Evolutionary conservation across 2,113 vertebrate genomes (phyloP), one percentile per base, ranked within the genome.

Genomic region (Corydoras maculifer): DNA sequence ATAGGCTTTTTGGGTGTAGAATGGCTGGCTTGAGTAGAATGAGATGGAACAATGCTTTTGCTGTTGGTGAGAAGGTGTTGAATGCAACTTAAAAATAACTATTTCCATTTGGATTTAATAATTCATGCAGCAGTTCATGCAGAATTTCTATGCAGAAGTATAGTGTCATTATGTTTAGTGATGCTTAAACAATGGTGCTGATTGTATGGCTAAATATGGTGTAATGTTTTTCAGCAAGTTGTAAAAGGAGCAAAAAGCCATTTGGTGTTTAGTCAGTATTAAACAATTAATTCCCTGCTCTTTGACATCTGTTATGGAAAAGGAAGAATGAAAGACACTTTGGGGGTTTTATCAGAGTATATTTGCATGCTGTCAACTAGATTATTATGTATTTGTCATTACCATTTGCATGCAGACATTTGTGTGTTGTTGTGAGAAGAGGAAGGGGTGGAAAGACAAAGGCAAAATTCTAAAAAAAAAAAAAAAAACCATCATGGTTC

Each of bases 381-480:
- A 35, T 54, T 14, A 49, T 63, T 14, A 13, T 32, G 5, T 61
- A 55, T 61, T 63, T 15, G 60, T 43, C 10, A 53, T 71, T 70
- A 6, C 18, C 8, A 61, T 75, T 51, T 65, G 29, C 58, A n/a
- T 54, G 58, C 62, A 70, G 51, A 14, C 15, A 64, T 78, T 70
- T 60, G 25, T 30, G 49, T 29, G 13, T 58, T 9, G n/a, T 75
- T 70, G 68, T 51, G 3, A 50, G 66, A 12, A 15, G 49, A 49
- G 60, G 14, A 50, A 15, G 11, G 70, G 55, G 31, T 29, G 29
- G 4, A 9, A 30, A 3, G 50, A 66, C 31, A 54, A 9, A 55
- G 60, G 31, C 48, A 51, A 68, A 74, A 55, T 82, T 81, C 83
- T 87, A 83, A 78, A 35, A 35, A 35, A 35, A 35, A 43, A 43